Conservation (phyloP, 2,888 invertebrate genomes). For the Lasius fuliginosus region DNA sequence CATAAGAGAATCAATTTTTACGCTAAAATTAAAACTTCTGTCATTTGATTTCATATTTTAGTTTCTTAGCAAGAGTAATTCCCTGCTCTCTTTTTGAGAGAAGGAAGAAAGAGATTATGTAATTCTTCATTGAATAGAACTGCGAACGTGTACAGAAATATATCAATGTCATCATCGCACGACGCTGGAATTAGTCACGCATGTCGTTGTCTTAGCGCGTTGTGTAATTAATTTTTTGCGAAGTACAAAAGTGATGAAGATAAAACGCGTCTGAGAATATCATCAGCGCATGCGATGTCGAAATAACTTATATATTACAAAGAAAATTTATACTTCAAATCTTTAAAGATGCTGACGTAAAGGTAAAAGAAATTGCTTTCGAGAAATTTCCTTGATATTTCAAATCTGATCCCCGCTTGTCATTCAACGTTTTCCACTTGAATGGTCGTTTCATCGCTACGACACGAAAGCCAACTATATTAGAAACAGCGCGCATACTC, state of each 20-base stretch:
- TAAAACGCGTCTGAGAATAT: slow-evolving; percentile 19
- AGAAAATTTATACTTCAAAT: slow-evolving; percentile 10
- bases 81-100: not conserved
- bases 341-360: not conserved
- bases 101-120: not conserved
- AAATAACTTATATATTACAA: not conserved
- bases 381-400: slow-evolving; percentile 20
- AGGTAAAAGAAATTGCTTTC: slow-evolving; percentile 2
- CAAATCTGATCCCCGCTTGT: slow-evolving; percentile 25
- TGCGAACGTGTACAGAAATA: not conserved
- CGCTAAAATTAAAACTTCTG: not conserved
- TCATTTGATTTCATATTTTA: not conserved
- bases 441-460: slow-evolving; percentile 18
- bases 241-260: slow-evolving; percentile 37
- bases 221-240: slow-evolving; percentile 24
- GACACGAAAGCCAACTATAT: slow-evolving; percentile 31
- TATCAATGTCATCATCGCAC: slow-evolving; percentile 24
- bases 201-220: slow-evolving; percentile 31
- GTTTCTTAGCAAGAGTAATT: not conserved
- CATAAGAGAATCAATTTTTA: not conserved
- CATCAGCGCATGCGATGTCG: not conserved
- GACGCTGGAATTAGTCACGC: slow-evolving; percentile 28
- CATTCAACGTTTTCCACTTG: slow-evolving; percentile 38
- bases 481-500: slow-evolving; percentile 34
- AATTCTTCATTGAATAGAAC: slow-evolving; percentile 21